Percentiles rank a stretch among this genome's conserved stretches.
Conservation (phyloP, 1,140 invertebrate genomes). For the Teleopsis dalmanni region DNA sequence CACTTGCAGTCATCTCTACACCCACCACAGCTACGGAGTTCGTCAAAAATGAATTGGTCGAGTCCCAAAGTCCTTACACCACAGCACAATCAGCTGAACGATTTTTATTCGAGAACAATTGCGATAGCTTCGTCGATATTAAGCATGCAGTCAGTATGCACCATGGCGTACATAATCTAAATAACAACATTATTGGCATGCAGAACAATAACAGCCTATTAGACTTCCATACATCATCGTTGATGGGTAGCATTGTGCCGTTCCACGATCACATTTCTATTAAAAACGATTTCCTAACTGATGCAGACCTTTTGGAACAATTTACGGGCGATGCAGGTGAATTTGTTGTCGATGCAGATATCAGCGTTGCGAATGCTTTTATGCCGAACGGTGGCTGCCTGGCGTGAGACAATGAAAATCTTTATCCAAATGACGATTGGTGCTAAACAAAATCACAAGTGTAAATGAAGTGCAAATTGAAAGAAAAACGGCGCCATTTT, state of each 20-base stretch:
- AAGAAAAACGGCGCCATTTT: too few species aligned
- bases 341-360: conserved; percentile 39
- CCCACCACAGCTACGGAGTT: conserved; percentile 35
- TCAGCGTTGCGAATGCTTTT: conserved; percentile 28
- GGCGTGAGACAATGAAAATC: conserved; percentile 40
- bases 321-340: conserved; percentile 28
- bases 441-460: too few species aligned
- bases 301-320: conserved; percentile 31
- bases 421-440: too few species aligned
- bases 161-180: conserved; percentile 19
- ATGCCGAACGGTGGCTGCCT: conserved; percentile 39
- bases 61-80: conserved; percentile 40
- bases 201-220: conserved; percentile 22
- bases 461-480: too few species aligned
- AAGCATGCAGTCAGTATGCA: conserved; percentile 38
- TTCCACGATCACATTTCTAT: conserved; percentile 31
- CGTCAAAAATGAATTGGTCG: conserved; percentile 39
- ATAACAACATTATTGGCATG: conserved; percentile 3
- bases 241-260: conserved; percentile 18
- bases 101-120: conserved; percentile 36
- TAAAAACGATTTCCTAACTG: conserved; percentile 27
- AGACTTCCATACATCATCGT: conserved; percentile 24
- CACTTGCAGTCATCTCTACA: conserved; percentile 9
- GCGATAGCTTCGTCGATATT: conserved; percentile 34
- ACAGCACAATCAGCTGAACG: conserved; percentile 36